phyloP scores from a whole-genome alignment of 2,113 vertebrate species.

The Cryptotis parvus region DNA sequence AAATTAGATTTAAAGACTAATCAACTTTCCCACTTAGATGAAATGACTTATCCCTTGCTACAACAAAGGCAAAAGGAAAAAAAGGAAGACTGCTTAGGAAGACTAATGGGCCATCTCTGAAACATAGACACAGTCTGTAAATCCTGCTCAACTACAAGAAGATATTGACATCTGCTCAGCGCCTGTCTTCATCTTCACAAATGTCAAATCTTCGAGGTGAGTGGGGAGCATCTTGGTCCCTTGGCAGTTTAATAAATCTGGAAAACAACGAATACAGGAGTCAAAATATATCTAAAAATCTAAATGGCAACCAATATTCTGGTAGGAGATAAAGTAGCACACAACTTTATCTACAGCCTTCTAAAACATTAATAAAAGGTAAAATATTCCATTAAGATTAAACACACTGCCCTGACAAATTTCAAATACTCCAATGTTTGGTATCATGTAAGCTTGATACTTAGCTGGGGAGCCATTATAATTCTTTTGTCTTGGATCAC shows the following conservation, averaged over 20 bases:
- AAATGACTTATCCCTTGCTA: constrained; percentile 43
- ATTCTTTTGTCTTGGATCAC: neutral
- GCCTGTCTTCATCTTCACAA: neutral
- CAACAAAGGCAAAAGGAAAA: constrained; percentile 5
- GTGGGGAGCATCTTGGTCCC: neutral
- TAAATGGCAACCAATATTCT: neutral
- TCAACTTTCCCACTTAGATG: constrained; percentile 18
- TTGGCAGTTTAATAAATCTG: neutral
- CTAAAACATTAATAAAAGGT: neutral
- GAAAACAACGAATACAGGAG: neutral
- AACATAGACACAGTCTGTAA: neutral
- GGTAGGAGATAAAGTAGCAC: neutral
- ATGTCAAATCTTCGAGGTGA: neutral
- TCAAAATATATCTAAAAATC: neutral
- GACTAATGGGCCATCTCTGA: neutral
- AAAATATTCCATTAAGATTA: neutral
- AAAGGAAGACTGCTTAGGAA: constrained; percentile 8
- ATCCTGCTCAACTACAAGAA: neutral
- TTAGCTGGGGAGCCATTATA: neutral
- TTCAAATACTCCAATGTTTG: neutral
- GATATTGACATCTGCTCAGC: neutral
- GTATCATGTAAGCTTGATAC: neutral
- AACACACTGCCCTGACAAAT: neutral
- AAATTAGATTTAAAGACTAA: constrained; percentile 32
- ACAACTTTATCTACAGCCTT: neutral